Evolutionary conservation across 1,140 invertebrate genomes (phyloP).

Genomic region (Drosophila miranda): DNA sequence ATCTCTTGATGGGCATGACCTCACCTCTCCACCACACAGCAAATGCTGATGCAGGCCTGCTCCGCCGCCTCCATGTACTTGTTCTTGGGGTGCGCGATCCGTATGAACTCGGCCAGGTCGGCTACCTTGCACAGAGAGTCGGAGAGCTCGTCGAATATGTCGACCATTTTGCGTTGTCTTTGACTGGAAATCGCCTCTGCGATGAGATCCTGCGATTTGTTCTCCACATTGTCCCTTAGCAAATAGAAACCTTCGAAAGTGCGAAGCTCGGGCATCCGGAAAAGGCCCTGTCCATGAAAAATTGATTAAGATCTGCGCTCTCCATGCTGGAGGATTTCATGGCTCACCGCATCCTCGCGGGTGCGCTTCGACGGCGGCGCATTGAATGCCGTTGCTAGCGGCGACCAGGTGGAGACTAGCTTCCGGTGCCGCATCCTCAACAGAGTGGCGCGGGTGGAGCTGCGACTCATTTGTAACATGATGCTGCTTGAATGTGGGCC

Average conservation of each 20-base stretch:
- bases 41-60: conserved; percentile 92
- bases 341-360: conserved; percentile 69
- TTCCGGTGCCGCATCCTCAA: conserved; percentile 6
- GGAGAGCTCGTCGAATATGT: conserved; percentile 97
- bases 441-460: conserved; percentile 1
- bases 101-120: conserved; percentile 97
- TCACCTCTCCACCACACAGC: conserved; percentile 94
- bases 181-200: conserved; percentile 87
- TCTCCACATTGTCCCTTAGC: conserved; percentile 89
- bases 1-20: too few species aligned
- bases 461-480: conserved; percentile 46
- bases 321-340: background rate
- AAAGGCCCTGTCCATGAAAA: conserved; percentile 89
- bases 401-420: conserved; percentile 65
- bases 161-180: conserved; percentile 86
- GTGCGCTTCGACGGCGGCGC: conserved; percentile 68
- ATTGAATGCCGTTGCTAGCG: conserved; percentile 76
- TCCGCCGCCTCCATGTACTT: conserved; percentile 91
- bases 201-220: conserved; percentile 88
- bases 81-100: conserved; percentile 92
- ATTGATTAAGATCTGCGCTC: too few species aligned
- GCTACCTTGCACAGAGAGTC: conserved; percentile 96
- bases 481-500: conserved; percentile 4
- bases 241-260: conserved; percentile 91
- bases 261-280: conserved; percentile 91